phyloP scores from a whole-genome alignment of 2,113 vertebrate species.

The Pavo muticus region DNA sequence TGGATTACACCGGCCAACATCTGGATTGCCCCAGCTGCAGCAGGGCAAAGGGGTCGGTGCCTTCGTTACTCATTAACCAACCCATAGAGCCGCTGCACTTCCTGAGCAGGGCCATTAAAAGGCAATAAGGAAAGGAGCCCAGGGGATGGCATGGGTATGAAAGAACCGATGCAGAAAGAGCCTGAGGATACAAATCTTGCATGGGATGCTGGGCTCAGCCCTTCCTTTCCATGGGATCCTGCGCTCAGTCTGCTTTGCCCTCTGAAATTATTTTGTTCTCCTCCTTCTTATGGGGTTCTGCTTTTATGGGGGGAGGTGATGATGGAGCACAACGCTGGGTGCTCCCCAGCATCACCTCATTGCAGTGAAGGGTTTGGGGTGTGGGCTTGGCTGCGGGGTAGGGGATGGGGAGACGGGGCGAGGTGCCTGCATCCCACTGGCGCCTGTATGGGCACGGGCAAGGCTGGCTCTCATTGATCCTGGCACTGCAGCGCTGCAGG shows the following conservation, averaged over 20 bases:
- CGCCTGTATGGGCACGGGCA: neutral
- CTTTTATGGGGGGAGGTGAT: neutral
- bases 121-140: neutral
- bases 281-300: accelerated
- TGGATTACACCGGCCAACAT: accelerated
- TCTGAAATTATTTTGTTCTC: neutral
- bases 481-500: neutral
- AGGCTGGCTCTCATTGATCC: neutral
- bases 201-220: accelerated
- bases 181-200: neutral
- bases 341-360: accelerated
- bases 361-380: neutral
- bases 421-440: neutral
- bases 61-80: constrained; percentile 38
- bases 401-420: accelerated
- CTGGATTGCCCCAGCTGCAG: neutral
- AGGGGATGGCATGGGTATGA: accelerated
- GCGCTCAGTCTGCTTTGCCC: neutral
- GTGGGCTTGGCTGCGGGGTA: accelerated
- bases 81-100: neutral
- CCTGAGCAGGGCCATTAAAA: constrained; percentile 44
- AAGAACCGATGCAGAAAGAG: neutral
- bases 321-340: accelerated
- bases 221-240: neutral
- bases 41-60: neutral